Evolutionary conservation across 1,140 invertebrate genomes (phyloP), one percentile per base, ranked within the genome.

Genomic region (Anthonomus grandis): DNA sequence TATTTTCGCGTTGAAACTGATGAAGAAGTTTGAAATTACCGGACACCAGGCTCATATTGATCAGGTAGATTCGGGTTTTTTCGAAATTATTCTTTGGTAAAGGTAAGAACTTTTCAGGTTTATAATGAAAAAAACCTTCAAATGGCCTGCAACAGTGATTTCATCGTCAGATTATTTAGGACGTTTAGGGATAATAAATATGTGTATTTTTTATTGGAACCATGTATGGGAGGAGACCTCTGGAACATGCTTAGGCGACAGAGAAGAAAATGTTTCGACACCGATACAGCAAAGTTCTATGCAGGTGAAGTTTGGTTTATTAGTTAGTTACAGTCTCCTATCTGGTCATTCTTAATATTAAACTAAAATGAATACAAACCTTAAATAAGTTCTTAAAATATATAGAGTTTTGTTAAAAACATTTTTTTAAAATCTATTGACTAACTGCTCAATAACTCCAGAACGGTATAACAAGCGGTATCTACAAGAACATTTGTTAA

Each of bases 171-270:
- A 68, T 79, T 98, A 44, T 97, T 90, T 75, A 87, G 86, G 57
- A 98, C 95, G 1, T 98, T 91, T 74, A 91, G 93, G 71, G 95
- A 98, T 75, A 81, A 80, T 41, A 97, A 97, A 71, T 97, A 95
- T 73, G 83, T 98, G 4, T 99, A 98, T 73, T 96, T 98, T 79
- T 74, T 99, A 27, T 89, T 98, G 86, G 97, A 99, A 78, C 86
- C 90, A 0, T 96, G 95, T 72, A 81, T 98, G 34, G 96, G 96
- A 4, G 97, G 97, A 12, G 96, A 98, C 75, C 83, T 99, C 8
- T 99, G 95, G 95, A 97, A 93, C 8, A 86, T 97, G 13, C 80
- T 99, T 21, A 81, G 86, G 53, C 84, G 85, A 64, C 83, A 88
- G 53, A 81, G 78, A 56, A 75, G 79, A 51, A 81, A 89, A 22